Percentiles rank a stretch among this genome's conserved stretches.
Evolutionary conservation across 2,888 invertebrate genomes (phyloP).

Genomic region (Prosopocoilus inquinatus): DNA sequence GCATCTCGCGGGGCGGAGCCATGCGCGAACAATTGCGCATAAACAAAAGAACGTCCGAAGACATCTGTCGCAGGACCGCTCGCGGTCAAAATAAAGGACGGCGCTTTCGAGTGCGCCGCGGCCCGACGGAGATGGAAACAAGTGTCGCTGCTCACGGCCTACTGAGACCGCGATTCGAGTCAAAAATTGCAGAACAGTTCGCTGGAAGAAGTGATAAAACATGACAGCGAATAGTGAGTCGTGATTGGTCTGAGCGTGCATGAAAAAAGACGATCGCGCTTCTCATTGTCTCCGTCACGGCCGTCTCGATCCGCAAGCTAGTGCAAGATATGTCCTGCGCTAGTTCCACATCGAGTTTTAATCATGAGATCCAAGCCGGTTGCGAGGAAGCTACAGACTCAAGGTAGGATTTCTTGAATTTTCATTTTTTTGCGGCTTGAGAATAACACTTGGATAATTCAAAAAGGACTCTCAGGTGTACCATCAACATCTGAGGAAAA

Average conservation of each 20-base stretch:
- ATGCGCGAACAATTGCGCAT: constrained; percentile 43
- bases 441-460: too few species aligned
- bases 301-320: constrained; percentile 3
- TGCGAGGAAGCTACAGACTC: constrained; percentile 67
- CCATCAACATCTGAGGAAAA: too few species aligned
- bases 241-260: constrained; percentile 48
- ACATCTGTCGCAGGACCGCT: constrained; percentile 33
- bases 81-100: constrained; percentile 21
- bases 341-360: constrained; percentile 22
- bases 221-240: constrained; percentile 48
- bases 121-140: constrained; percentile 9
- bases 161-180: constrained; percentile 41
- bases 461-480: too few species aligned
- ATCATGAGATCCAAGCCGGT: constrained; percentile 70
- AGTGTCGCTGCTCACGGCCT: constrained; percentile 17
- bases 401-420: constrained; percentile 55
- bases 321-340: constrained; percentile 35
- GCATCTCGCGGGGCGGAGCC: constrained; percentile 40
- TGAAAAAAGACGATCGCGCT: constrained; percentile 46
- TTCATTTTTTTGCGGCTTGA: neutral
- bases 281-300: constrained; percentile 43
- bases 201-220: constrained; percentile 51
- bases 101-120: neutral
- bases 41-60: constrained; percentile 36
- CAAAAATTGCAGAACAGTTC: constrained; percentile 49